phyloP scores from a whole-genome alignment of 2,888 invertebrate genomes.

The Ditylenchus weischeri region DNA sequence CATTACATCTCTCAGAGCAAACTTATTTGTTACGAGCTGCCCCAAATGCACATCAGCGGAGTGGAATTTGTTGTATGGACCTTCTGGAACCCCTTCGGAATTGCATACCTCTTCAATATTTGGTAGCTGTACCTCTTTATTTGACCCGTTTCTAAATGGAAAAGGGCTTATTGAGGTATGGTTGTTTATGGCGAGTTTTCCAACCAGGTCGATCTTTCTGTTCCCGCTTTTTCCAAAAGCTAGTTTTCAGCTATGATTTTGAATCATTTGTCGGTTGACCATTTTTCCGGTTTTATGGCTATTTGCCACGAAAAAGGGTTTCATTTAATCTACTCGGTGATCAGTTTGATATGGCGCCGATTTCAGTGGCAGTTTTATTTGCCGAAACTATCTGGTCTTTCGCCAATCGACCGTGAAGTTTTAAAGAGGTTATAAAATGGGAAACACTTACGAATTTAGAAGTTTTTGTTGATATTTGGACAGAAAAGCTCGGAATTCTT shows the following conservation, averaged over 20 bases:
- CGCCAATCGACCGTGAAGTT: too few species aligned
- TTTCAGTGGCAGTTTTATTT: not conserved
- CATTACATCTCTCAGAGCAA: constrained; percentile 22
- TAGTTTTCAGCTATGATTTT: too few species aligned
- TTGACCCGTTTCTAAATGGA: not conserved
- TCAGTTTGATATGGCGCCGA: too few species aligned
- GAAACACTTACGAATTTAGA: not conserved
- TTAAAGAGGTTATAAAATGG: not conserved
- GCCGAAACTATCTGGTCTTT: not conserved
- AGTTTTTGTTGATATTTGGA: constrained; percentile 22
- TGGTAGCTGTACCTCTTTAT: not conserved
- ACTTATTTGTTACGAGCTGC: constrained; percentile 21
- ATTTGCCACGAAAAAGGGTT: too few species aligned
- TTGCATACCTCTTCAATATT: constrained; percentile 21
- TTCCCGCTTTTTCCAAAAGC: too few species aligned
- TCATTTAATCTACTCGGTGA: too few species aligned
- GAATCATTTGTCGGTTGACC: too few species aligned
- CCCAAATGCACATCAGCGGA: constrained; percentile 11
- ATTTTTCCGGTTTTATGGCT: too few species aligned
- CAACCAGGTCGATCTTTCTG: too few species aligned
- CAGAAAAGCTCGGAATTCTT: constrained; percentile 27
- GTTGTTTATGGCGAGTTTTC: too few species aligned
- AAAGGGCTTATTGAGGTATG: too few species aligned
- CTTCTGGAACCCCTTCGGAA: constrained; percentile 23
- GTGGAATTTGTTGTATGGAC: constrained; percentile 20